Evolutionary conservation across 2,113 vertebrate genomes (phyloP).

Genomic region (Hypocryptadius cinnamomeus): DNA sequence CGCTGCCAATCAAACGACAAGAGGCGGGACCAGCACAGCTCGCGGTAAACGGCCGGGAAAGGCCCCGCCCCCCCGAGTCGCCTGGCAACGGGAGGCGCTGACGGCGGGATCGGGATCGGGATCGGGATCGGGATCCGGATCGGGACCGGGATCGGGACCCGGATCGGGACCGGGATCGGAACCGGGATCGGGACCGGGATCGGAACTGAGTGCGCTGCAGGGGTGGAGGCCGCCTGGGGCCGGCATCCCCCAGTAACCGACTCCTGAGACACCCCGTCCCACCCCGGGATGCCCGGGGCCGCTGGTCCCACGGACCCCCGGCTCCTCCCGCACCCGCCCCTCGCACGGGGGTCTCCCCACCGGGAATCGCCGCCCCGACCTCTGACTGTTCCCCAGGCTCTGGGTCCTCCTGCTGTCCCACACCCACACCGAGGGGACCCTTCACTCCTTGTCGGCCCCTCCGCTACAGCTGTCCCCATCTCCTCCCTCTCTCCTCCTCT

Average conservation of each 20-base stretch:
- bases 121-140: rapidly evolving
- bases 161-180: rapidly evolving
- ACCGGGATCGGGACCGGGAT: rapidly evolving
- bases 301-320: no score
- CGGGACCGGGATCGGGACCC: rapidly evolving
- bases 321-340: neutral
- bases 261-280: no score
- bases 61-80: neutral
- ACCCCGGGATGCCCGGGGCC: neutral
- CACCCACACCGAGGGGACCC: neutral
- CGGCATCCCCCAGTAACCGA: no score
- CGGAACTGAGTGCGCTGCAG: neutral
- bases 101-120: neutral
- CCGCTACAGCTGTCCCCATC: neutral
- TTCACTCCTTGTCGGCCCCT: neutral
- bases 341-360: rapidly evolving
- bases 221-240: neutral
- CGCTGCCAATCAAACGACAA: neutral
- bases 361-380: neutral
- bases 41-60: rapidly evolving
- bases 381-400: neutral
- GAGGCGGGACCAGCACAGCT: rapidly evolving
- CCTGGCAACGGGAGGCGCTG: neutral
- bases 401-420: neutral
- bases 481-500: neutral